A percentile compares a stretch with the other conserved stretches of the same genome.
Conservation (phyloP, 2,113 vertebrate genomes). For the Mastomys coucha region DNA sequence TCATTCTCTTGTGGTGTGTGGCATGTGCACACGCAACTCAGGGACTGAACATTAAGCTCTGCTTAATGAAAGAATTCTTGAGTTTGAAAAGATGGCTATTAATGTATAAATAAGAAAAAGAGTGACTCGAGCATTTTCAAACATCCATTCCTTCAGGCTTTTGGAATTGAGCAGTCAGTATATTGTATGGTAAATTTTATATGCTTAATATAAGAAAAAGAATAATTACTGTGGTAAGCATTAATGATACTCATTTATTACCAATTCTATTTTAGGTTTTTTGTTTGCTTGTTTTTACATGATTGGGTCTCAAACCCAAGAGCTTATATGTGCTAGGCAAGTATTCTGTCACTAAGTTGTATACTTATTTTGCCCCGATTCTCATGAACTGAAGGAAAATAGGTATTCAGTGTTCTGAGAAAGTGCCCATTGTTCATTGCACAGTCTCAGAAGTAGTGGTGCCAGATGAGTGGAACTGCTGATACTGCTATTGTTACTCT, state of each 20-base stretch:
- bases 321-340: not conserved
- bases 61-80: slow-evolving; percentile 23
- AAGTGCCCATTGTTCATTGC: not conserved
- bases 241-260: slow-evolving; percentile 42
- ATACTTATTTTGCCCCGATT: not conserved
- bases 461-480: not conserved
- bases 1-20: not conserved
- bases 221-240: slow-evolving; percentile 1
- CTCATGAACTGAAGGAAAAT: not conserved
- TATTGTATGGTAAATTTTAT: not conserved
- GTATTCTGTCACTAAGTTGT: not conserved
- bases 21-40: not conserved
- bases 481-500: not conserved
- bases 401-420: not conserved
- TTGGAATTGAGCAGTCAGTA: not conserved
- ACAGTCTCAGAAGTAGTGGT: not conserved
- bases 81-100: slow-evolving; percentile 47
- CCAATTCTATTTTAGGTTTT: not conserved
- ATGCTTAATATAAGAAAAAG: not conserved
- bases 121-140: slow-evolving; percentile 27
- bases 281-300: not conserved
- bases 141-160: slow-evolving; percentile 17
- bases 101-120: slow-evolving; percentile 5
- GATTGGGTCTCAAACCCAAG: not conserved
- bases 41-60: not conserved